Evolutionary conservation across 2,113 vertebrate species (phyloP), one percentile per base, ranked within the genome.

Genomic region (Actenoides hombroni): DNA sequence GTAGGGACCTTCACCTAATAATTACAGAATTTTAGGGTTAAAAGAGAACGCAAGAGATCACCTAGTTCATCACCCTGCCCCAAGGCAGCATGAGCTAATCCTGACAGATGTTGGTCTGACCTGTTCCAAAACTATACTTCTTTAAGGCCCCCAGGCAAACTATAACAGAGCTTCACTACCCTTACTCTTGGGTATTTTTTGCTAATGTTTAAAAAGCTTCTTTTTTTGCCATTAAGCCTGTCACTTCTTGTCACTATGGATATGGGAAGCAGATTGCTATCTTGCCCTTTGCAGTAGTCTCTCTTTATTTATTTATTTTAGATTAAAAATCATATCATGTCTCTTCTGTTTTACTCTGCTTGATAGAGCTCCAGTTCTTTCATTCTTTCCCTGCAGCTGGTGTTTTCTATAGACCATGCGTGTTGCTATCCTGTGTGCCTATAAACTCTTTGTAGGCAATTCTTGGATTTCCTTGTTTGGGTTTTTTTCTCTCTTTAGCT

Each of bases 1-100:
- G 9, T 20, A 33, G 39, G 39, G 12, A 21, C 84, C 93, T 79
- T 84, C 85, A 18, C 31, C 31, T 92, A 89, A 67, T 91, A 88
- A 75, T 81, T 35, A n/a, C 17, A 81, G 77, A 89, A 91, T 91
- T 91, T 79, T 56, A 68, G 73, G 56, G 80, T 94, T 94, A 89
- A 94, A 95, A 94, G 56, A 48, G 86, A 91, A 74, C 11, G 4
- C 69, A 71, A 64, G 51, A 86, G 81, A 84, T 94, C 77, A 75
- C 78, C 56, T 84, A 91, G 91, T 96, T 96, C 88, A 89, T 94
- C 92, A 91, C 51, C 42, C 73, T 94, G 69, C 73, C 86, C 69
- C 69, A 84, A 94, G 86, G 91, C 88, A 95, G 42, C 60, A 96
- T 95, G 91, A 97, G 83, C 69, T 97, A 95, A 96, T 95, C 69